Evolutionary conservation across 2,113 vertebrate species (phyloP), one percentile per base, ranked within the genome.

Genomic region (Pleuronectes platessa): DNA sequence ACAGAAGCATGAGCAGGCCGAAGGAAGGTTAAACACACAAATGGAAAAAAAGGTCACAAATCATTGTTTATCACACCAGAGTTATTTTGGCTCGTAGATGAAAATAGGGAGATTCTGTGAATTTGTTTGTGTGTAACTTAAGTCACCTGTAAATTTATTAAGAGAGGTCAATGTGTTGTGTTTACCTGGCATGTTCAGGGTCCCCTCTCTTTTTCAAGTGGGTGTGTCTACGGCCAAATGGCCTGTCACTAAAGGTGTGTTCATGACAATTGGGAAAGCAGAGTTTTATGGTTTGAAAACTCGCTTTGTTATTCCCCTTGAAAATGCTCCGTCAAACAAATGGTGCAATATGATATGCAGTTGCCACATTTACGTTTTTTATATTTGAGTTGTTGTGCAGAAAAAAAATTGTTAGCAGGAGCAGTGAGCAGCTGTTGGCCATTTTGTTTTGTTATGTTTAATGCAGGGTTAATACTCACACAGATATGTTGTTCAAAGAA

Each of bases 101-200:
- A 55, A 59, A 85, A 78, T 92, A 91, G 71, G 77, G 74, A 83
- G 84, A 93, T 82, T 67, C 15, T 71, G 21, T 72, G 61, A 92
- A 88, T 90, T 85, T 75, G 85, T 95, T 92, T 95, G 90, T 95
- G 90, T 86, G 74, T 68, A 92, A 93, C 89, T 81, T 60, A 42
- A 45, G 79, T 88, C 74, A 92, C 86, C 56, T 73, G 85, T 94
- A 89, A 90, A 91, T 93, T 93, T 74, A 42, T 75, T 67, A 45
- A 63, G n/a, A 79, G 77, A 20, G 59, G 20, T 78, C 11, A 76
- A 58, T 80, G 54, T 63, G 74, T 71, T 61, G 35, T 89, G 65
- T 79, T 61, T 92, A 86, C 91, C 1, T 95, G 94, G 94, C 94
- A 96, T 95, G 95, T 95, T 95, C 71, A 88, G 92, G 94, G 93